phyloP scores from a whole-genome alignment of 2,797 vertebrate genomes.

The Ptychobarbus kaznakovi region DNA sequence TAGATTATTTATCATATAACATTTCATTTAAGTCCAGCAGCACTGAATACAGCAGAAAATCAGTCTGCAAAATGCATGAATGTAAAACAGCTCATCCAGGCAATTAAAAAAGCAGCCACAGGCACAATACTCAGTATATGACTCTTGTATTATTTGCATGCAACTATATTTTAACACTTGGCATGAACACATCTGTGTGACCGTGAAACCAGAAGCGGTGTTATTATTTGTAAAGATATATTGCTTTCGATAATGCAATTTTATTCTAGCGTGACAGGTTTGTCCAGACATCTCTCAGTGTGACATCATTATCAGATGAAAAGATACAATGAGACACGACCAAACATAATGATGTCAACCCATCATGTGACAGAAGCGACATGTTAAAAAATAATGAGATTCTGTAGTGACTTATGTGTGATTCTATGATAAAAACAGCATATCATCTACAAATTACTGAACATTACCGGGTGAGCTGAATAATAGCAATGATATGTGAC shows the following conservation, averaged over 20 bases:
- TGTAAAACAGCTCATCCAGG: background rate
- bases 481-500: background rate
- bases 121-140: background rate
- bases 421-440: background rate
- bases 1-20: background rate
- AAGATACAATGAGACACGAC: background rate
- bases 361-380: background rate
- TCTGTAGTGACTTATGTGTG: background rate
- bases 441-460: background rate
- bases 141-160: background rate
- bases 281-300: background rate
- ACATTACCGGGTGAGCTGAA: background rate
- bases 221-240: background rate
- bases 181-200: background rate
- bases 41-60: background rate
- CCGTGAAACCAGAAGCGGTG: background rate
- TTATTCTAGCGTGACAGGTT: background rate
- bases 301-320: constrained; percentile 7
- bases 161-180: constrained; percentile 1
- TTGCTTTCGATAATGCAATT: constrained; percentile 8
- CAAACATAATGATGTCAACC: background rate
- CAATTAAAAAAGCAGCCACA: background rate
- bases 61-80: background rate
- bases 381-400: background rate
- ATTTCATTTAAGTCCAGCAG: background rate